A percentile compares a stretch with the other conserved stretches of the same genome.
Evolutionary conservation across 2,888 invertebrate genomes (phyloP).

Genomic region (Acrocyrtus sp.): DNA sequence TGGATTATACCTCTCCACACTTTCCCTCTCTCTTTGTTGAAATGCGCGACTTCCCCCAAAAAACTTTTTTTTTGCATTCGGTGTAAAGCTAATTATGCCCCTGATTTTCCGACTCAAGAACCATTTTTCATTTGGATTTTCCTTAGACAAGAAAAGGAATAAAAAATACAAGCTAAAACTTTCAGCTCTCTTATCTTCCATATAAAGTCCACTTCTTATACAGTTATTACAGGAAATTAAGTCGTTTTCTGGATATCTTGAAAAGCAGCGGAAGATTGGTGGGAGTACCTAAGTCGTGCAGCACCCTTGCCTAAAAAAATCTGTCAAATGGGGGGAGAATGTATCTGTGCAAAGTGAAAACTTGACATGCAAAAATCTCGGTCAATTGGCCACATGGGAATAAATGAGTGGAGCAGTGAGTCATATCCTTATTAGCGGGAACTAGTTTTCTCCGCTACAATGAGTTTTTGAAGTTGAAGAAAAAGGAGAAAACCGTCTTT

Average conservation of each 20-base stretch:
- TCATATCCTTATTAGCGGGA: not conserved
- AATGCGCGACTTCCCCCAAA: no score
- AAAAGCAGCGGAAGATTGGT: no score
- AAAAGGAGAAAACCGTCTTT: not conserved
- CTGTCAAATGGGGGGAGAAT: no score
- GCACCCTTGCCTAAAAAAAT: no score
- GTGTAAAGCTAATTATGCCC: constrained; percentile 41
- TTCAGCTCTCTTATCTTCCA: not conserved
- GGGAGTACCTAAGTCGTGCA: no score
- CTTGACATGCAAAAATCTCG: constrained; percentile 24
- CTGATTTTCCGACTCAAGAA: constrained; percentile 40
- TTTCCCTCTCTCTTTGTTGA: no score
- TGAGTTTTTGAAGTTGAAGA: not conserved
- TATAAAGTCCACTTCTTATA: not conserved
- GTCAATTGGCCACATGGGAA: constrained; percentile 41
- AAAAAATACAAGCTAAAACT: not conserved
- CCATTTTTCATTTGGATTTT: constrained; percentile 46
- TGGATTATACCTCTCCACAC: constrained; percentile 32
- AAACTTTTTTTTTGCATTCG: constrained; percentile 17
- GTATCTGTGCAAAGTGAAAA: no score
- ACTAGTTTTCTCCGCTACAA: not conserved
- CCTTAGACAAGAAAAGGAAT: not conserved
- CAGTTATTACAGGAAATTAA: no score
- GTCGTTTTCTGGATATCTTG: constrained; percentile 24
- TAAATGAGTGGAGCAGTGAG: not conserved